Conservation (phyloP, 1,140 invertebrate species). For the Colletes latitarsis region DNA sequence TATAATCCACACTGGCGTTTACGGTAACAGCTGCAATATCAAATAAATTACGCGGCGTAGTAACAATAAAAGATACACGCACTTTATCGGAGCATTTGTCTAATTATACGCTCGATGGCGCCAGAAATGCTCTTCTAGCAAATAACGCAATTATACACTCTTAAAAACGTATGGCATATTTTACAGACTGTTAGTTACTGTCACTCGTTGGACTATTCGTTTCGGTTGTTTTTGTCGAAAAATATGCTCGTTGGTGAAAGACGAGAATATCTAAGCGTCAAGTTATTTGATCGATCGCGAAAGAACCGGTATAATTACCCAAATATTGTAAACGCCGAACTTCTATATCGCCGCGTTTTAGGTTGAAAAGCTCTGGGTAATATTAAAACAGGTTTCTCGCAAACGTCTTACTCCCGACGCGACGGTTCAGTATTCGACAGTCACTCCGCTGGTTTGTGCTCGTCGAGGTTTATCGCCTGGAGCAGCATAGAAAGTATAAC, state of each 20-base stretch:
- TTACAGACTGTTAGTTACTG: too few relatives aligned
- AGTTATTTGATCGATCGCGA: neutral
- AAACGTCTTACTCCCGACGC: slow-evolving; percentile 43
- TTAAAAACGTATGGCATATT: neutral
- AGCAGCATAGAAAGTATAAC: slow-evolving; percentile 52
- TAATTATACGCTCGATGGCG: too few relatives aligned
- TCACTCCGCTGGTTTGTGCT: slow-evolving; percentile 31
- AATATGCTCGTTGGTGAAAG: too few relatives aligned
- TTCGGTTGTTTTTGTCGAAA: too few relatives aligned
- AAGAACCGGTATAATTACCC: too few relatives aligned
- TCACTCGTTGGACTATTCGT: too few relatives aligned
- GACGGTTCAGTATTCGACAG: slow-evolving; percentile 41
- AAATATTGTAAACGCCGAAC: neutral
- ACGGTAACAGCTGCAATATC: slow-evolving; percentile 19
- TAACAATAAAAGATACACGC: slow-evolving; percentile 31
- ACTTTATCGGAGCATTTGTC: neutral
- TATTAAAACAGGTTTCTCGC: slow-evolving; percentile 52
- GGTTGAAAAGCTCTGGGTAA: slow-evolving; percentile 35
- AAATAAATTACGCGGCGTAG: slow-evolving; percentile 43
- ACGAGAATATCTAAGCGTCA: too few relatives aligned
- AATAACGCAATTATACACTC: slow-evolving; percentile 53
- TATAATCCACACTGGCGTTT: neutral
- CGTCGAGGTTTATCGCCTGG: slow-evolving; percentile 38
- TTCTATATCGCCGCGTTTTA: neutral
- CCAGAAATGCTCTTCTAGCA: neutral